phyloP scores from a whole-genome alignment of 2,888 invertebrate genomes.

The Drosophila atripex region DNA sequence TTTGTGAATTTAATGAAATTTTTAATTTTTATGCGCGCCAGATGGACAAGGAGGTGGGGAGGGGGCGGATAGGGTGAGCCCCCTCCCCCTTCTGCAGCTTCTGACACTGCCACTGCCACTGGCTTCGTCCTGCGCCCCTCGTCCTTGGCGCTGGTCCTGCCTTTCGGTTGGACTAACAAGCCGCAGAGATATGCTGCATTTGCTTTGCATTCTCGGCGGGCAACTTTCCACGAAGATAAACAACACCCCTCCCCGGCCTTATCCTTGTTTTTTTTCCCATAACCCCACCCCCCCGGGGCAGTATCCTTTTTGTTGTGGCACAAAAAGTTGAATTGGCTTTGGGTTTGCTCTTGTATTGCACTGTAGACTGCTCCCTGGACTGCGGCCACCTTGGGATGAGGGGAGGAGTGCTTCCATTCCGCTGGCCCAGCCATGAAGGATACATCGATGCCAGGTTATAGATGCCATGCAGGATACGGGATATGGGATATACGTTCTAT shows the following conservation, averaged over 20 bases:
- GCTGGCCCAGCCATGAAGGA: background rate
- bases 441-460: too few species aligned
- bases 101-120: background rate
- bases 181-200: slow-evolving; percentile 48
- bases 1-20: slow-evolving; percentile 80
- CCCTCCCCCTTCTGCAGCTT: background rate
- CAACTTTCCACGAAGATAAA: slow-evolving; percentile 41
- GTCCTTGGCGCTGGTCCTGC: background rate
- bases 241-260: slow-evolving; percentile 23
- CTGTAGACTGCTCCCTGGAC: slow-evolving; percentile 18
- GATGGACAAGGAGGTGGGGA: background rate
- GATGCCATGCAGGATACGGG: too few species aligned
- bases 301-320: slow-evolving; percentile 17
- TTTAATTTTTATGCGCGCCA: slow-evolving; percentile 74
- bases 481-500: too few species aligned
- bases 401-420: background rate
- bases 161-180: slow-evolving; percentile 47
- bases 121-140: background rate
- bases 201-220: slow-evolving; percentile 39
- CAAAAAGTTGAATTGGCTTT: slow-evolving; percentile 29
- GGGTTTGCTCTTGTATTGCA: slow-evolving; percentile 22
- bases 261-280: too few species aligned
- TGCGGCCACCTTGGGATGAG: slow-evolving; percentile 11
- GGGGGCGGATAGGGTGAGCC: background rate
- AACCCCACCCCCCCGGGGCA: too few species aligned